phyloP scores from a whole-genome alignment of 1,140 invertebrate species.

The Drosophila lacteicornis region DNA sequence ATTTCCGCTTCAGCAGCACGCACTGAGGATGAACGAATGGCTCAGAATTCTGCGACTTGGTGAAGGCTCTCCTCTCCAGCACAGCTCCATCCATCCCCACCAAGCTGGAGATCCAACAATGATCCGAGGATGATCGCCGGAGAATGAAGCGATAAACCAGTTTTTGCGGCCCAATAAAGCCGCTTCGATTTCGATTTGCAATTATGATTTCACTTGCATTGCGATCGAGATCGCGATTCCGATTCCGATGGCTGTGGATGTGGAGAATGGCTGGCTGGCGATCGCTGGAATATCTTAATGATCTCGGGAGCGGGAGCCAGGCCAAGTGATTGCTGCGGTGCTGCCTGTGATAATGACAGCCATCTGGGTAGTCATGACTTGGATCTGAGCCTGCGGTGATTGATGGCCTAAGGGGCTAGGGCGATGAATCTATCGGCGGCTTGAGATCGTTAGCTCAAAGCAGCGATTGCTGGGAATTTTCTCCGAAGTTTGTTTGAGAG shows the following conservation, averaged over 20 bases:
- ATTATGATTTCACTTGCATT: slow-evolving; percentile 81
- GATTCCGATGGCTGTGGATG: slow-evolving; percentile 15
- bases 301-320: slow-evolving; percentile 17
- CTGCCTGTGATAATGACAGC: slow-evolving; percentile 38
- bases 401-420: slow-evolving; percentile 39
- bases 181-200: slow-evolving; percentile 66
- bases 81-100: not conserved
- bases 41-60: slow-evolving; percentile 52
- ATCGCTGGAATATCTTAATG: slow-evolving; percentile 36
- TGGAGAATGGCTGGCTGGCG: slow-evolving; percentile 22
- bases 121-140: slow-evolving; percentile 38
- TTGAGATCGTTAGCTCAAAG: slow-evolving; percentile 22
- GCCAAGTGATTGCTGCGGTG: slow-evolving; percentile 6
- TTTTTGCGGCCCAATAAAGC: slow-evolving; percentile 63
- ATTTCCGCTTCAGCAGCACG: slow-evolving; percentile 76
- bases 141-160: slow-evolving; percentile 58
- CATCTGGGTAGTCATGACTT: slow-evolving; percentile 20
- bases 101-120: slow-evolving; percentile 2
- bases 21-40: slow-evolving; percentile 77
- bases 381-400: slow-evolving; percentile 34
- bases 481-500: not conserved
- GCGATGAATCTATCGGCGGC: slow-evolving; percentile 7
- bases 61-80: slow-evolving; percentile 1
- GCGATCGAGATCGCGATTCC: slow-evolving; percentile 32
- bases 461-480: slow-evolving; percentile 5